Evolutionary conservation across 2,888 invertebrate genomes (phyloP), one percentile per base, ranked within the genome.

Genomic region (Sceliomorpha sp.): DNA sequence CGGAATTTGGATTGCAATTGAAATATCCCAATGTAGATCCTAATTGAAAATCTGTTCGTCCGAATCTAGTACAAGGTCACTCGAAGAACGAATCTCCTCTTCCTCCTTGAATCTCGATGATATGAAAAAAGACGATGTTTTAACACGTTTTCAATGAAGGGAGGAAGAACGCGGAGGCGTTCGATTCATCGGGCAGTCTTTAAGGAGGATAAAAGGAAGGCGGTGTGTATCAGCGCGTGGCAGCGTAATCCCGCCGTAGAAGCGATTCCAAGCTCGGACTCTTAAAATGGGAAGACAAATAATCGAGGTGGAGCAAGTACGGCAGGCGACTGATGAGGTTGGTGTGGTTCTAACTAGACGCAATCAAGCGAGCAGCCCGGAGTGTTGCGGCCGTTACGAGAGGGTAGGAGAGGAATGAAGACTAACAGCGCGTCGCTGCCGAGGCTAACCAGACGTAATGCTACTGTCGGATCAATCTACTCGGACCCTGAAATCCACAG

Each of bases 401-500:
- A 74, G 76, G 70, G 74, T 40, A 56, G 69, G 71, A 76, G 75
- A 79, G 78, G 83, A 87, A 87, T 86, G 86, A 87, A 87, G 86
- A 87, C 84, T 86, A 87, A 86, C 84, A 85, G 80, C 82, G 79
- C 81, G 82, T 83, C 85, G 80, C 82, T 82, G 59, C 75, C 74
- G 84, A 82, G 86, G 85, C 85, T 88, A 88, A 88, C 85, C 86
- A 85, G 84, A 82, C 87, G 83, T 86, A 87, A 87, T 88, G 85
- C 82, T 78, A 78, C 80, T 78, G 70, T 78, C 79, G 81, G 84
- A 87, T 87, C 87, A 87, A 88, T 88, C 86, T 83, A 74, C 77
- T 75, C 42, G 71, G 72, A 74, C 60, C 66, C 73, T 73, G 58
- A 76, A 79, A 81, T 80, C 79, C 80, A 74, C 37, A 31, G 40